phyloP scores from a whole-genome alignment of 2,797 vertebrate species.

The Alectoris magna region DNA sequence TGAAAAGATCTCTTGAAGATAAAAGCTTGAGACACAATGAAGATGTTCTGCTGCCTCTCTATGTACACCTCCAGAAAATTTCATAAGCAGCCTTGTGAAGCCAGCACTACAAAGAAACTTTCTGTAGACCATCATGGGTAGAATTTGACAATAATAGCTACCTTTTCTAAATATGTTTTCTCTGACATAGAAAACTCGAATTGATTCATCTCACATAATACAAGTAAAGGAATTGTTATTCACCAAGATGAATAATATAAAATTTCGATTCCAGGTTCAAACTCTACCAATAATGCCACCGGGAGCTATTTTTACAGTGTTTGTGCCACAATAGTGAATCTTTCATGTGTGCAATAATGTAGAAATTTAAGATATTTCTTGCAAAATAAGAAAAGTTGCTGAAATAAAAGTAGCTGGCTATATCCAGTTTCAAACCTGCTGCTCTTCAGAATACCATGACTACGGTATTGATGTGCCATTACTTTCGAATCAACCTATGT shows the following conservation, averaged over 20 bases:
- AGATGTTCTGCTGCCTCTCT: background rate
- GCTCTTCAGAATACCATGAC: background rate
- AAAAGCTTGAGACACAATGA: background rate
- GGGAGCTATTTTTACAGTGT: background rate
- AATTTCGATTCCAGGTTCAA: background rate
- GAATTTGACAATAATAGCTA: background rate
- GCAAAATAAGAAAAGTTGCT: background rate
- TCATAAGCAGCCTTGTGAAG: background rate
- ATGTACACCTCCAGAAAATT: fast-evolving
- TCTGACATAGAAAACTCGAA: background rate
- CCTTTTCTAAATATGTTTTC: background rate
- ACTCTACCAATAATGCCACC: fast-evolving
- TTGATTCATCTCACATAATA: background rate
- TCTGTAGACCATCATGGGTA: background rate
- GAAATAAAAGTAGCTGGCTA: background rate
- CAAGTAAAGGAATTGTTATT: background rate
- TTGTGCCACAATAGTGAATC: background rate
- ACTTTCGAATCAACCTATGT: no score
- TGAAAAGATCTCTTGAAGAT: background rate
- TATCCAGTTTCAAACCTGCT: background rate
- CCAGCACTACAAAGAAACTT: background rate
- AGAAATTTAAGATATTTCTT: background rate
- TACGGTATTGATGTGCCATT: background rate
- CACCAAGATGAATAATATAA: background rate
- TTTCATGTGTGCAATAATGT: background rate